Evolutionary conservation across 2,888 invertebrate genomes (phyloP).

Genomic region (Aporophyla lueneburgensis): DNA sequence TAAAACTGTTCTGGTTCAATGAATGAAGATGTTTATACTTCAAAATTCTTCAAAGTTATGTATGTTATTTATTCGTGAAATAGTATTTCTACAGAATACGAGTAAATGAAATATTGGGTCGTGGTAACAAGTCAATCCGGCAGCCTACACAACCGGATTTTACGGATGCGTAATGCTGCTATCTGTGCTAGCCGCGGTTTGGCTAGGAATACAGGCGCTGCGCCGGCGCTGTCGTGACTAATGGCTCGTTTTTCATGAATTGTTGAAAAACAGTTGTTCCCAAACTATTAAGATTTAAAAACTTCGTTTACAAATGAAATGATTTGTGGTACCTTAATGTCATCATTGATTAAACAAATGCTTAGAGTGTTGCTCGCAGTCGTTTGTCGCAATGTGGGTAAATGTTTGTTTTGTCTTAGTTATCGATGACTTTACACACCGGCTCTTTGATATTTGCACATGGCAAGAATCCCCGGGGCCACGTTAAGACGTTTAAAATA

Average conservation of each 20-base stretch:
- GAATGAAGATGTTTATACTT: conserved; percentile 56
- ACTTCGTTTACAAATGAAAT: conserved; percentile 48
- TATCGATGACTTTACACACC: conserved; percentile 71
- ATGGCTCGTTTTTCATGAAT: conserved; percentile 48
- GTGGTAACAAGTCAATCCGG: conserved; percentile 55
- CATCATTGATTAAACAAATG: conserved; percentile 57
- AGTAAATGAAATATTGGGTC: conserved; percentile 47
- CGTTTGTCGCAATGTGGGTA: conserved; percentile 74
- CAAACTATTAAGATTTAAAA: conserved; percentile 28
- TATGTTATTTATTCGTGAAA: conserved; percentile 64
- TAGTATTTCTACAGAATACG: conserved; percentile 56
- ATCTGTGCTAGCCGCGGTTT: conserved; percentile 38
- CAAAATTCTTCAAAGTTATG: conserved; percentile 25
- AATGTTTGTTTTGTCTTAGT: conserved; percentile 74
- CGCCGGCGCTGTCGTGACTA: conserved; percentile 32
- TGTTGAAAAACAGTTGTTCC: conserved; percentile 50
- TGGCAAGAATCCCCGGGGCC: conserved; percentile 62
- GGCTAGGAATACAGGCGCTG: conserved; percentile 33
- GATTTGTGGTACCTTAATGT: conserved; percentile 60
- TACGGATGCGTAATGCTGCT: conserved; percentile 49
- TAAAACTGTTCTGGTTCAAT: conserved; percentile 41
- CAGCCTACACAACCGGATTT: conserved; percentile 56
- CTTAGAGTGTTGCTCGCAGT: conserved; percentile 49
- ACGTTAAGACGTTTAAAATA: conserved; percentile 56
- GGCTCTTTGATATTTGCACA: conserved; percentile 71